Base-by-base conservation (phyloP, 2,113 vertebrate genomes). In the Orthonyx spaldingii region DNA sequence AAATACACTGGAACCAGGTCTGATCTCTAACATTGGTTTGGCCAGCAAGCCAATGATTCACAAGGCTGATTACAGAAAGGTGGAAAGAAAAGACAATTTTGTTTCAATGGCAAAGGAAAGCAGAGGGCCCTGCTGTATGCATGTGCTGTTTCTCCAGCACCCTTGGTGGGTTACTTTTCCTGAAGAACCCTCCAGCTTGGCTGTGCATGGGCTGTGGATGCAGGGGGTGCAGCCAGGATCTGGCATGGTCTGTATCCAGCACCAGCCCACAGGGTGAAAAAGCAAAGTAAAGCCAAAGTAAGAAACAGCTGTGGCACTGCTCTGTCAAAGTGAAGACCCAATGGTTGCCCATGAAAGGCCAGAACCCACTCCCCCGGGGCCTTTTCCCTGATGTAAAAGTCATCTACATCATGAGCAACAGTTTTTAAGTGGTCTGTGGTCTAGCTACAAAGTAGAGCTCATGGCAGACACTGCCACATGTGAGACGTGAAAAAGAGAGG, bases 311-410 rank as follows among this genome's bases (percentile, higher is more conserved):
- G 32, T 47, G 35, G 24, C 13, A 28, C 9, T 55, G 23, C 23
- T 55, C 39, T 21, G 23, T 11, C 10, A 27, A 69, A 81, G 28
- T 5, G 19, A 76, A 41, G 22, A 55, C 6, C 10, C 1, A 1
- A 1, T 6, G 13, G 7, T 14, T 71, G 13, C 24, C 28, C 3
- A 0, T 26, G 32, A 49, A 71, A 30, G 10, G 22, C 20, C 49
- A 72, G 39, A 19, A 30, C 16, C 33, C 1, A 0, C 12, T 68
- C 6, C 2, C 22, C 2, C 16, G 26, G 13, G 12, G 7, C n/a
- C 32, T 44, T 83, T 26, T 80, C 28, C 30, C 37, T 50, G 28
- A 10, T 23, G 16, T 11, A 26, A 46, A 74, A 4, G 3, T 15
- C 52, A 16, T 2, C 4, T 39, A 10, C 32, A 41, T 10, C 16